Evolutionary conservation across 2,797 vertebrate genomes (phyloP).

Genomic region (Rhabdomys pumilio): DNA sequence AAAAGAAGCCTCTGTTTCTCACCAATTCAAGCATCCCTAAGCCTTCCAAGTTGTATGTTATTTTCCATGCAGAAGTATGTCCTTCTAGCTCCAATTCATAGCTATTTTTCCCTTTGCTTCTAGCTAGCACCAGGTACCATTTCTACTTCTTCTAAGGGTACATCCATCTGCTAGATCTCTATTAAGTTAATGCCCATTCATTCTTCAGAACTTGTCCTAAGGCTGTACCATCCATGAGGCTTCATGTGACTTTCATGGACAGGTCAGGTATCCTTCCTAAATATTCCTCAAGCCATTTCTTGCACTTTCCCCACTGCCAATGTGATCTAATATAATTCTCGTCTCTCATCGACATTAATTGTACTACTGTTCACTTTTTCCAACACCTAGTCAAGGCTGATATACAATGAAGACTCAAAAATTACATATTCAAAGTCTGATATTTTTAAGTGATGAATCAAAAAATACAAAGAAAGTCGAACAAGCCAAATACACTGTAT

Average conservation of each 20-base stretch:
- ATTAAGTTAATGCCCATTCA: not conserved
- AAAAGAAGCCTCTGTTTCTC: not conserved
- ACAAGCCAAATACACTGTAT: not conserved
- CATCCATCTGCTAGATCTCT: not conserved
- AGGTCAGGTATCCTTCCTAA: not conserved
- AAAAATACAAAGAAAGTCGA: not conserved
- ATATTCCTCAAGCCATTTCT: not conserved
- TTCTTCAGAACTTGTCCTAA: not conserved
- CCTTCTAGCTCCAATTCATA: not conserved
- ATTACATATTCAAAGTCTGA: not conserved
- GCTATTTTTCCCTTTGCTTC: not conserved
- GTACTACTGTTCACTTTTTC: not conserved
- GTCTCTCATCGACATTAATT: no score
- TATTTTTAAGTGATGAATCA: not conserved
- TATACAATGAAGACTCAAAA: not conserved
- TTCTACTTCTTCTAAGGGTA: not conserved
- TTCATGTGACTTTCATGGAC: not conserved
- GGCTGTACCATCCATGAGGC: not conserved
- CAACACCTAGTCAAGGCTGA: not conserved
- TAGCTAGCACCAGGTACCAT: not conserved
- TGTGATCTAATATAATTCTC: not conserved
- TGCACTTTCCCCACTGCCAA: no score
- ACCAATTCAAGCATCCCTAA: not conserved
- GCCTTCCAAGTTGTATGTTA: not conserved
- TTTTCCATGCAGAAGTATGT: conserved; percentile 3